A percentile compares a stretch with the other conserved stretches of the same genome.
Conservation (phyloP, 2,113 vertebrate species). For the Rhodinocichla rosea region DNA sequence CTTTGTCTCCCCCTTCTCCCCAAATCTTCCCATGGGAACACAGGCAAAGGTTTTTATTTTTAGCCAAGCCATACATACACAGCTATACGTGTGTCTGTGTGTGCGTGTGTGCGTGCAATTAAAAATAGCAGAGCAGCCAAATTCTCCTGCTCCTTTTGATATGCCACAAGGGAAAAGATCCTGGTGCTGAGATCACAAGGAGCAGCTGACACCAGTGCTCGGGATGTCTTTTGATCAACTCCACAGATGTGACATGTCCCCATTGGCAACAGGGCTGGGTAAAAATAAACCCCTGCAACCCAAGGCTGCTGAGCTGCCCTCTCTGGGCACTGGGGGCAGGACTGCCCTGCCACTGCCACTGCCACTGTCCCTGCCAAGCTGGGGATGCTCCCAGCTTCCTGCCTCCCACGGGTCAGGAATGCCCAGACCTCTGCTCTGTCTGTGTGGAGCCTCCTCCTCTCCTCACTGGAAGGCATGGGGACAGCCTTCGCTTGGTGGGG, state of each 20-base stretch:
- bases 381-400: background rate
- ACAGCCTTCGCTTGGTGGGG: background rate
- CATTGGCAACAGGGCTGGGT: conserved; percentile 42
- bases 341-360: background rate
- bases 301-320: conserved; percentile 6
- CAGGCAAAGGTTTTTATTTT: conserved; percentile 58
- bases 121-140: conserved; percentile 63
- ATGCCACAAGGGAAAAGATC: conserved; percentile 66
- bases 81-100: conserved; percentile 20
- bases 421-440: background rate
- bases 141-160: conserved; percentile 67
- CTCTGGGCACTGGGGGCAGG: background rate
- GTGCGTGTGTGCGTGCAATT: conserved; percentile 1
- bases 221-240: conserved; percentile 66
- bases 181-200: conserved; percentile 65
- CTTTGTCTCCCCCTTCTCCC: conserved; percentile 26
- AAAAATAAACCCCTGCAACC: conserved; percentile 66
- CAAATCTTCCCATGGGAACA: conserved; percentile 61
- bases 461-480: accelerated
- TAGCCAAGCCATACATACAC: conserved; percentile 49
- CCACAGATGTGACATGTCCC: conserved; percentile 65
- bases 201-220: conserved; percentile 62
- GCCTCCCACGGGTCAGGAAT: background rate
- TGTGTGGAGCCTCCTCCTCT: accelerated
- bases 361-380: background rate